Base-by-base conservation (phyloP, 2,888 invertebrate species). In the Cactoblastis cactorum region DNA sequence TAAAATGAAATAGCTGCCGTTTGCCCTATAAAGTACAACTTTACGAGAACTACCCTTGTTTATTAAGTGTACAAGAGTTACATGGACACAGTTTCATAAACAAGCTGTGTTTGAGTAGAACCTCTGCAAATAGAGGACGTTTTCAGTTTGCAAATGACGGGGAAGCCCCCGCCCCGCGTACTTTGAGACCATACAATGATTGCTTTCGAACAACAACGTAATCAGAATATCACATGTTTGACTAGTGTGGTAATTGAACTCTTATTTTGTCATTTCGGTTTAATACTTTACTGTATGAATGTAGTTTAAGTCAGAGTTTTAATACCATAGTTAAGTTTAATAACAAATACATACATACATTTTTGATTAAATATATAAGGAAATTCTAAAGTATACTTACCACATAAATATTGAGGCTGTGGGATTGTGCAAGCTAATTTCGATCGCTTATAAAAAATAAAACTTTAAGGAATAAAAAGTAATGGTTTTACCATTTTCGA, bases 51-150 rank as follows among this genome's bases (percentile, higher is more conserved):
- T 15, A 32, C 22, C 19, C 28, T 15, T 45, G 45, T 46, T 45
- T 46, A 46, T 34, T 14, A 9, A 22, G 11, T 11, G 46, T n/a
- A 22, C 6, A n/a, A 24, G 19, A 35, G 24, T 19, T 12, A 37
- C 22, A 35, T 28, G 15, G 37, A 45, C 45, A 15, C 9, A 43
- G 15, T 28, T 48, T 24, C 38, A 48, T 35, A 24, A 48, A 48
- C 47, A 48, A 22, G 19, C 37, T 17, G 35, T 38, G 28, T 48
- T 48, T 48, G 47, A 38, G 41, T 41, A 33, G 33, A 33, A n/a
- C 39, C 49, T 49, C 34, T 14, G 19, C 49, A 49, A 49, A 41
- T 39, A 49, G 37, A 38, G 37, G 12, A 17, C n/a, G 37, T 37
- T 49, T 38, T 38, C 37, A 35, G 37, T 24, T 9, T 14, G 41